Percentiles rank a stretch among this genome's conserved stretches.
Conservation (phyloP, 2,888 invertebrate genomes). For the Ennomos quercinarius region DNA sequence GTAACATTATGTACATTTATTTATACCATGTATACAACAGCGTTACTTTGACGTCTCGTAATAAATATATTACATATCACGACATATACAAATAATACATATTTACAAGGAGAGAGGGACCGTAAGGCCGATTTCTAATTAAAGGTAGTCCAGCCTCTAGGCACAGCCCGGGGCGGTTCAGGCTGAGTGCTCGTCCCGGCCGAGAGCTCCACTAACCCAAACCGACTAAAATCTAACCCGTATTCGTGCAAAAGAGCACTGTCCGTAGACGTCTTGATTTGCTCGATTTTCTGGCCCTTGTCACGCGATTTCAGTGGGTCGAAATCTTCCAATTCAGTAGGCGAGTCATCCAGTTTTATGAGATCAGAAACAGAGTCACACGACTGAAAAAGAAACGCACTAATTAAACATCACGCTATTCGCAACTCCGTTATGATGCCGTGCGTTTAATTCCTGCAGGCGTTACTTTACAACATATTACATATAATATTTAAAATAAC, state of each 20-base stretch:
- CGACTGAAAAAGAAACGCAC: slow-evolving; percentile 75
- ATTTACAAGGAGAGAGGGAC: slow-evolving; percentile 26
- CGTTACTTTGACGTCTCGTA: slow-evolving; percentile 36
- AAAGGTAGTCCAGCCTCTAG: slow-evolving; percentile 78
- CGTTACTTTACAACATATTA: slow-evolving; percentile 4
- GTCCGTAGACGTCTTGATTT: slow-evolving; percentile 79
- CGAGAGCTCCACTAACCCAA: slow-evolving; percentile 77
- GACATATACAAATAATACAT: slow-evolving; percentile 48
- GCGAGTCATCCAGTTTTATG: slow-evolving; percentile 78
- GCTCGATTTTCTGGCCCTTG: slow-evolving; percentile 65
- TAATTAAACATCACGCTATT: slow-evolving; percentile 50
- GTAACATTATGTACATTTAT: slow-evolving; percentile 70
- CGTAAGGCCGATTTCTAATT: slow-evolving; percentile 54
- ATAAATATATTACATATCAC: slow-evolving; percentile 58
- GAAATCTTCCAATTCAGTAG: slow-evolving; percentile 75
- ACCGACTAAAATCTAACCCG: slow-evolving; percentile 88
- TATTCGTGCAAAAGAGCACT: slow-evolving; percentile 90
- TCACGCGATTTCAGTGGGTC: slow-evolving; percentile 74
- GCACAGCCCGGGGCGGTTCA: slow-evolving; percentile 51
- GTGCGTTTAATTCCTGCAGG: not conserved
- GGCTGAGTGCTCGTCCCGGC: slow-evolving; percentile 56
- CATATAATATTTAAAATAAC: not conserved
- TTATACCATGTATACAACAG: slow-evolving; percentile 48
- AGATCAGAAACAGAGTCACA: slow-evolving; percentile 76
- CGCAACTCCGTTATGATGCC: not conserved